phyloP scores from a whole-genome alignment of 2,113 vertebrate species.

The Leptodactylus fuscus region DNA sequence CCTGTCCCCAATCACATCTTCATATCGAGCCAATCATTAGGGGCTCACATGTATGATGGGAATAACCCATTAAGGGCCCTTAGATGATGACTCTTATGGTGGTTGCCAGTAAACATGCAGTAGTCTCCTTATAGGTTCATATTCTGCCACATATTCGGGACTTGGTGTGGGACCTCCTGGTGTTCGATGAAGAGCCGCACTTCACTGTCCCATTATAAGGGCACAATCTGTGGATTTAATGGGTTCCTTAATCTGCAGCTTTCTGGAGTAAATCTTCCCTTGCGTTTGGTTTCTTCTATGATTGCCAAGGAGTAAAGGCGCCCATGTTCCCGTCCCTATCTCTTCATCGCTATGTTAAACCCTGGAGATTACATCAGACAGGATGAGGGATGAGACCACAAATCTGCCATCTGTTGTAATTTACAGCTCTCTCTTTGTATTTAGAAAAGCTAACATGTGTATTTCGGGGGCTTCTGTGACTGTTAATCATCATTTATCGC shows the following conservation, averaged over 20 bases:
- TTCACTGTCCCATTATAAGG: not conserved
- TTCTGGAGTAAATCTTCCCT: conserved; percentile 28
- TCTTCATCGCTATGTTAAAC: conserved; percentile 33
- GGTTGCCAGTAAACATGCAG: no score
- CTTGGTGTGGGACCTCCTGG: no score
- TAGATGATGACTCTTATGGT: no score
- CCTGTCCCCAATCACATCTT: no score
- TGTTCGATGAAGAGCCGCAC: no score
- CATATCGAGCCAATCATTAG: no score
- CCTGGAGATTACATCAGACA: conserved; percentile 44
- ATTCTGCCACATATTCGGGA: no score
- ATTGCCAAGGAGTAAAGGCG: conserved; percentile 1
- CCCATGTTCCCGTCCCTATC: not conserved
- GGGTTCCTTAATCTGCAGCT: conserved; percentile 28
- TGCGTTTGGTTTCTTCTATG: not conserved
- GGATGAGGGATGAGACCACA: conserved; percentile 36
- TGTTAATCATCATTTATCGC: not conserved
- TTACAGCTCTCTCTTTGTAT: conserved; percentile 57
- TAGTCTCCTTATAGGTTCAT: no score
- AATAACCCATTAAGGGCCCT: no score
- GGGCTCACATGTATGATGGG: no score
- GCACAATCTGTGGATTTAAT: not conserved
- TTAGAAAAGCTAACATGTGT: conserved; percentile 15
- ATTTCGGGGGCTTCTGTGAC: conserved; percentile 11
- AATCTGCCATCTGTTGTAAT: conserved; percentile 62